Evolutionary conservation across 2,888 invertebrate genomes (phyloP).

Genomic region (Clostera curtula): DNA sequence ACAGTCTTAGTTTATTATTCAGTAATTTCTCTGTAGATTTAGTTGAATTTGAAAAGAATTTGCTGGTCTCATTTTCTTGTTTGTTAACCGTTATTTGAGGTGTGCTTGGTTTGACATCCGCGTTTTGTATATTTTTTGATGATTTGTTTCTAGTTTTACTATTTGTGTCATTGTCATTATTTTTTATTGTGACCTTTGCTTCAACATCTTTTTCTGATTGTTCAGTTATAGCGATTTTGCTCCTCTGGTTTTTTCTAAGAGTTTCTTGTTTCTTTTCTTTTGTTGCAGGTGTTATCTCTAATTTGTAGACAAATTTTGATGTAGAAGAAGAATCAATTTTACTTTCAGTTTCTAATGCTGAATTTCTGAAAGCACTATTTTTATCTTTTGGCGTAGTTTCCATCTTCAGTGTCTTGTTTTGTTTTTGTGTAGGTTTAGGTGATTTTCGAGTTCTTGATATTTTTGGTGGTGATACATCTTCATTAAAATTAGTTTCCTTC

Average conservation of each 20-base stretch:
- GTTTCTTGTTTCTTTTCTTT: no score
- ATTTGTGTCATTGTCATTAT: background rate
- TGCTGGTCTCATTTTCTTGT: no score
- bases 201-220: slow-evolving; percentile 3
- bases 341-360: no score
- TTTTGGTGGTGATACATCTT: slow-evolving; percentile 53
- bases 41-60: slow-evolving; percentile 5
- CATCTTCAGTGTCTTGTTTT: slow-evolving; percentile 1
- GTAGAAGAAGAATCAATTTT: no score
- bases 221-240: slow-evolving; percentile 1
- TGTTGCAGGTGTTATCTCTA: no score
- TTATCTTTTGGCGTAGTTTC: no score
- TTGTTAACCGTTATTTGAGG: slow-evolving; percentile 6
- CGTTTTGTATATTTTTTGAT: slow-evolving; percentile 4
- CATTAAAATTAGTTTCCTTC: no score
- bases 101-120: slow-evolving; percentile 10
- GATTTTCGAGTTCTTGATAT: slow-evolving; percentile 24
- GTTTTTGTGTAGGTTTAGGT: slow-evolving; percentile 8
- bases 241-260: slow-evolving; percentile 2
- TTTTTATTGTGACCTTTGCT: background rate
- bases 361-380: no score
- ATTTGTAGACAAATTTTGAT: no score
- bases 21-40: slow-evolving; percentile 12
- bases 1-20: slow-evolving; percentile 13
- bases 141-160: slow-evolving; percentile 2